Conservation (phyloP, 2,888 invertebrate genomes). For the Acrobasis suavella region DNA sequence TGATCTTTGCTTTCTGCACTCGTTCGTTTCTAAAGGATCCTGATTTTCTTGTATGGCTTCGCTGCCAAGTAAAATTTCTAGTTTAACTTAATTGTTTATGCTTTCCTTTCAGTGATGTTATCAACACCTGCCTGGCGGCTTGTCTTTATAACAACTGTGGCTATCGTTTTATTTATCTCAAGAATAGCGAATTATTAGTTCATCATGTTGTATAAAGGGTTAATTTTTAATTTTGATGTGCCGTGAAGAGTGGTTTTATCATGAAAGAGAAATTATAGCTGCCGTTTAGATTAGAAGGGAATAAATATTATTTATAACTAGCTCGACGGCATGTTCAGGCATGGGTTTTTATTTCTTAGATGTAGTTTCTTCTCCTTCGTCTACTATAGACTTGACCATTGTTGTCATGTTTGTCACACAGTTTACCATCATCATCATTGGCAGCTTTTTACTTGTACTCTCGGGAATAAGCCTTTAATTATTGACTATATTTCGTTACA, state of each 20-base stretch:
- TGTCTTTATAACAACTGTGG: slow-evolving; percentile 41
- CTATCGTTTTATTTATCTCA: slow-evolving; percentile 46
- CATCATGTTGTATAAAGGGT: slow-evolving; percentile 9
- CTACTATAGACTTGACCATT: no score
- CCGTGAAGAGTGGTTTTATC: slow-evolving; percentile 14
- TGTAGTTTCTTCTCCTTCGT: no score
- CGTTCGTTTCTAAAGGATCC: slow-evolving; percentile 9
- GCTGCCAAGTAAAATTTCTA: slow-evolving; percentile 26
- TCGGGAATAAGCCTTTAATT: no score
- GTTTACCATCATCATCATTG: no score
- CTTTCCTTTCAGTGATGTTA: slow-evolving; percentile 46
- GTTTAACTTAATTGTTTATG: slow-evolving; percentile 44
- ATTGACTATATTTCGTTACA: no score
- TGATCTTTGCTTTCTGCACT: slow-evolving; percentile 25
- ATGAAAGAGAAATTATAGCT: background rate
- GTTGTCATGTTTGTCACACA: no score
- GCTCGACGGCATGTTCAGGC: background rate
- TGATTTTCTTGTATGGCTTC: slow-evolving; percentile 1
- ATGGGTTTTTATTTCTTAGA: no score
- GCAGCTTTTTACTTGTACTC: no score
- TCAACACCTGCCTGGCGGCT: slow-evolving; percentile 43
- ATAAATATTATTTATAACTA: background rate
- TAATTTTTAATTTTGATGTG: slow-evolving; percentile 16
- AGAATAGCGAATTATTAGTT: slow-evolving; percentile 32
- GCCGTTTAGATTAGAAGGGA: background rate